Percentiles rank a stretch among this genome's conserved stretches.
phyloP scores from a whole-genome alignment of 2,797 vertebrate species.

The Pangasius sanitwongsei region DNA sequence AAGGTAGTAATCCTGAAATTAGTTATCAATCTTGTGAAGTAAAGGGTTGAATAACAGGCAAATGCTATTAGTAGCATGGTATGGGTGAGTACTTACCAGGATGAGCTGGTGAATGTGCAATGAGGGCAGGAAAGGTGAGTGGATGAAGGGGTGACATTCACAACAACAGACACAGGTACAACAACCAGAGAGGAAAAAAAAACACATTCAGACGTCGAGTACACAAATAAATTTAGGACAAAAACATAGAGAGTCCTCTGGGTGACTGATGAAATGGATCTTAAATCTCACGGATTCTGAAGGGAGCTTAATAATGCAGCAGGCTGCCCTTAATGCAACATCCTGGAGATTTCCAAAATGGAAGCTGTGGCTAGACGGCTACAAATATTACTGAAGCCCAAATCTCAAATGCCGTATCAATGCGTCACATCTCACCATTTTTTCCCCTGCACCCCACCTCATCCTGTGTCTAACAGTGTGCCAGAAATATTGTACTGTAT shows the following conservation, averaged over 20 bases:
- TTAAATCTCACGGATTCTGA: conserved; percentile 37
- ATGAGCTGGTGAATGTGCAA: conserved; percentile 96
- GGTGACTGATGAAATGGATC: conserved; percentile 57
- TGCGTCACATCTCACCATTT: conserved; percentile 18
- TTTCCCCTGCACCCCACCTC: not conserved
- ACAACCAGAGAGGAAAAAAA: conserved; percentile 46
- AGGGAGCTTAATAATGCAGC: conserved; percentile 37
- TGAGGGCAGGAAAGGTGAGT: conserved; percentile 63
- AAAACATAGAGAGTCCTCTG: conserved; percentile 55
- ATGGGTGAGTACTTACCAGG: conserved; percentile 95
- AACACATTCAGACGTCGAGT: conserved; percentile 85
- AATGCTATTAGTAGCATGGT: conserved; percentile 64
- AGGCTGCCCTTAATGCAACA: conserved; percentile 21
- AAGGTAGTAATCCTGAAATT: conserved; percentile 5
- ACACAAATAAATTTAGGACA: conserved; percentile 76
- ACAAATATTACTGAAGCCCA: conserved; percentile 9
- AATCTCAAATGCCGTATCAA: conserved; percentile 21
- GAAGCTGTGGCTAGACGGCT: conserved; percentile 26
- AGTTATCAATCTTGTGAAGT: not conserved
- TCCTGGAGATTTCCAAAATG: conserved; percentile 31
- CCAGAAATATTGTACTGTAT: conserved; percentile 21
- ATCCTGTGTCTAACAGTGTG: not conserved
- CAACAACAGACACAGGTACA: conserved; percentile 40
- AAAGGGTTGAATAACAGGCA: conserved; percentile 3
- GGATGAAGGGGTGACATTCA: conserved; percentile 51